Percentiles rank a stretch among this genome's conserved stretches.
These are phyloP conservation scores for Candidula unifasciata DNA, from an alignment of 2,888 invertebrate genomes.

Conservation along the genomic window DNA sequence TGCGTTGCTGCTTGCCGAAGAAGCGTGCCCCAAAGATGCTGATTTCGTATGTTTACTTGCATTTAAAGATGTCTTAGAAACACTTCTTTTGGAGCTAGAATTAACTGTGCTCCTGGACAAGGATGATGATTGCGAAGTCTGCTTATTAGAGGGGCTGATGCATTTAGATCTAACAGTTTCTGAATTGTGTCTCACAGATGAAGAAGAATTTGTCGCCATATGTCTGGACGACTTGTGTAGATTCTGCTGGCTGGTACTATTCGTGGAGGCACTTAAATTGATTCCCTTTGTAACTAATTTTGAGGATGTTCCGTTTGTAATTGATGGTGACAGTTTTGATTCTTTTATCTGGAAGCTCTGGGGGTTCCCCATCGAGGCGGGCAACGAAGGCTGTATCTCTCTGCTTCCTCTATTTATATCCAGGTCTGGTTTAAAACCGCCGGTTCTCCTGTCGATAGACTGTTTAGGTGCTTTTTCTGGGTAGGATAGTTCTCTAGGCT, in stretches of 20 bases:
- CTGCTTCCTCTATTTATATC: constrained; percentile 15
- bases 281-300: constrained; percentile 8
- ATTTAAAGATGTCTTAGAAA: neutral
- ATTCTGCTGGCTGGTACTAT: neutral
- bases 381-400: neutral
- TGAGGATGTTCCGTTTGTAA: neutral
- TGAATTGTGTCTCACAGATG: neutral
- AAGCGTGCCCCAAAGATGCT: neutral
- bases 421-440: constrained; percentile 40
- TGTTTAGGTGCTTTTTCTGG: constrained; percentile 39
- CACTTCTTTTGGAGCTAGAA: neutral
- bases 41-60: neutral
- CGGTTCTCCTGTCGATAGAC: constrained; percentile 9
- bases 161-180: neutral
- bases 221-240: neutral
- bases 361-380: neutral
- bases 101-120: neutral
- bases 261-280: neutral
- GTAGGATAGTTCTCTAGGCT: constrained; percentile 44
- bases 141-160: neutral
- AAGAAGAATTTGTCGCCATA: neutral
- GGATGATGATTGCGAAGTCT: neutral
- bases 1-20: neutral
- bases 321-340: constrained; percentile 36
- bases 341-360: constrained; percentile 3